phyloP scores from a whole-genome alignment of 92 coral and sea anemone genomes.

The Micromussa lordhowensis region DNA sequence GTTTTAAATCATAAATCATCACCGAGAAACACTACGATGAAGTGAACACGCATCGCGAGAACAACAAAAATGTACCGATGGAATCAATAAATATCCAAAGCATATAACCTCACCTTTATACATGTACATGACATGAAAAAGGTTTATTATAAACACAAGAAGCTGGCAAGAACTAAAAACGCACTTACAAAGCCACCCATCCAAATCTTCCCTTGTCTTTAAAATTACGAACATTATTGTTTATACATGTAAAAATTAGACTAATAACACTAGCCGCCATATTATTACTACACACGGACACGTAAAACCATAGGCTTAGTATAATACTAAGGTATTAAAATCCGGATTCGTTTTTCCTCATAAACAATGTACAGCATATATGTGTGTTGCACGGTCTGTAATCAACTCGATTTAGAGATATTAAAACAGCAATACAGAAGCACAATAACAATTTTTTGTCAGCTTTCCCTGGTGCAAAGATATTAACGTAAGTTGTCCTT shows the following conservation, averaged over 20 bases:
- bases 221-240: constrained; percentile 77
- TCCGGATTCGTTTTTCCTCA: constrained; percentile 23
- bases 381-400: constrained; percentile 5
- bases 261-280: constrained; percentile 40
- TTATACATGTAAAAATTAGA: constrained; percentile 82
- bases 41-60: neutral
- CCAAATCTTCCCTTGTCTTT: constrained; percentile 32
- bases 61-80: neutral
- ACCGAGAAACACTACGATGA: neutral
- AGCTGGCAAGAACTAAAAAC: neutral
- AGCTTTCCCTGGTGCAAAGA: neutral
- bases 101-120: neutral
- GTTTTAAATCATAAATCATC: neutral
- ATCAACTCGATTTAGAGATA: constrained; percentile 30
- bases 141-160: neutral
- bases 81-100: neutral
- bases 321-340: constrained; percentile 22
- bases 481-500: too few relatives aligned
- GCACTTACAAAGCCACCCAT: constrained; percentile 24
- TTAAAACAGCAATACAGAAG: constrained; percentile 8
- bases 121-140: neutral
- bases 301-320: constrained; percentile 25
- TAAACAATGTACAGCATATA: neutral
- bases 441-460: neutral
- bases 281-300: constrained; percentile 30